Conservation (phyloP, 30 jellyfish, hydroid and myxozoan species). For the Nemopilema nomurai region DNA sequence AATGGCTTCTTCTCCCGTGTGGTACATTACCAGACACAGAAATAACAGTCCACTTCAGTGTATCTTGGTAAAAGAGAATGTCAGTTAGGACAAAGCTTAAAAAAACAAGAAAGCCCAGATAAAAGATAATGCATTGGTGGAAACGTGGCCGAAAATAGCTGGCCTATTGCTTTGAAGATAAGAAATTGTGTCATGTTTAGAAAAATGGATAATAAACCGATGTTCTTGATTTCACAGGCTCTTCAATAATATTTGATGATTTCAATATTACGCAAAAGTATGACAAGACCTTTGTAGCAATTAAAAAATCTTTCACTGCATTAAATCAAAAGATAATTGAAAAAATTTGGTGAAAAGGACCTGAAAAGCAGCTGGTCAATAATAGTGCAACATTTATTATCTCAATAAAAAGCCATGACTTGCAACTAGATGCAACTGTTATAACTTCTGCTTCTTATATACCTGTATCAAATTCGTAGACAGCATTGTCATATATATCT, state of each 20-base stretch:
- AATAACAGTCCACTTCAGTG: slow-evolving; percentile 19
- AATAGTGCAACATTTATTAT: too few species aligned
- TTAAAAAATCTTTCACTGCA: neutral
- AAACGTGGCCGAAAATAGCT: too few species aligned
- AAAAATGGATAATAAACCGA: neutral
- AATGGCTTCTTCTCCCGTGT: slow-evolving; percentile 62
- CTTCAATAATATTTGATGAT: neutral
- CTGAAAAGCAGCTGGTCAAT: too few species aligned
- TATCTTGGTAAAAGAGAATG: slow-evolving; percentile 10
- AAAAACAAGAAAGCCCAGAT: too few species aligned
- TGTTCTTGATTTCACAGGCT: neutral
- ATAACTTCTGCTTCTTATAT: neutral
- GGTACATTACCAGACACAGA: slow-evolving; percentile 38
- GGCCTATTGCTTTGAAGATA: too few species aligned
- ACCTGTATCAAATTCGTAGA: slow-evolving; percentile 63
- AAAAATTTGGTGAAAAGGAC: too few species aligned
- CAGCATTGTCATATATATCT: slow-evolving; percentile 36
- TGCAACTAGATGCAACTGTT: too few species aligned
- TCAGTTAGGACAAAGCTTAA: neutral
- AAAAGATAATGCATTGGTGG: too few species aligned
- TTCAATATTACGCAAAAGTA: too few species aligned
- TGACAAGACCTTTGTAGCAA: too few species aligned
- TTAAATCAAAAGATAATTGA: neutral
- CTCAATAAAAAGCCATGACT: too few species aligned
- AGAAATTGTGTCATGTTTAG: neutral